Evolutionary conservation across 2,888 invertebrate genomes (phyloP).

Genomic region (Brachyptera putata): DNA sequence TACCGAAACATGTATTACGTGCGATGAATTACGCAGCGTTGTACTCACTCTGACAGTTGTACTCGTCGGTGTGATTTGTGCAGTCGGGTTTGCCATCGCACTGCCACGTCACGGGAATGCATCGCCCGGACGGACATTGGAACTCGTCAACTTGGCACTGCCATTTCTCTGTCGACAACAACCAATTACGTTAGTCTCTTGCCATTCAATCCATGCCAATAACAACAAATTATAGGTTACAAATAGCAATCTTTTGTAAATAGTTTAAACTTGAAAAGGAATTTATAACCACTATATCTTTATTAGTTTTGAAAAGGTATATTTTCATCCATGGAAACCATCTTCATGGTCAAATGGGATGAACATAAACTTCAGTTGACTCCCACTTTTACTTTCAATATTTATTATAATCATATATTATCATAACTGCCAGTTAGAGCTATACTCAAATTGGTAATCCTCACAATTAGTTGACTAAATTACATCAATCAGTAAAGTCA

Average conservation of each 20-base stretch:
- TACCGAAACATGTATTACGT: no score
- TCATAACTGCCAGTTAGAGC: no score
- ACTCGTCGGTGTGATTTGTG: conserved; percentile 53
- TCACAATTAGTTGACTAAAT: no score
- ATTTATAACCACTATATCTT: background rate
- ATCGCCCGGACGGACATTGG: conserved; percentile 50
- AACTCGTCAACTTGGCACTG: conserved; percentile 54
- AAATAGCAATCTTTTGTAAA: background rate
- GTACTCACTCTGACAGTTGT: conserved; percentile 45
- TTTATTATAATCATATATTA: no score
- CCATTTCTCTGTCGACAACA: conserved; percentile 44
- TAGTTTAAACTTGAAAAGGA: background rate
- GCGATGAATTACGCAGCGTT: no score
- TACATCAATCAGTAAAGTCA: no score
- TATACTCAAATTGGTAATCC: no score
- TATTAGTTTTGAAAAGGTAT: background rate
- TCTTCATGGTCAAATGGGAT: no score
- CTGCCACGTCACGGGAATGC: conserved; percentile 55
- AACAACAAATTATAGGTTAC: background rate
- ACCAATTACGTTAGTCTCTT: background rate
- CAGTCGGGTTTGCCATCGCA: conserved; percentile 58
- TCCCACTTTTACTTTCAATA: no score
- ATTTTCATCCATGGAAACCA: no score
- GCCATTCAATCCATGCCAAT: no score
- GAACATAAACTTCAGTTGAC: no score